Percentiles rank a stretch among this genome's conserved stretches.
phyloP scores from a whole-genome alignment of 2,113 vertebrate species.

The Beaufortia kweichowensis region DNA sequence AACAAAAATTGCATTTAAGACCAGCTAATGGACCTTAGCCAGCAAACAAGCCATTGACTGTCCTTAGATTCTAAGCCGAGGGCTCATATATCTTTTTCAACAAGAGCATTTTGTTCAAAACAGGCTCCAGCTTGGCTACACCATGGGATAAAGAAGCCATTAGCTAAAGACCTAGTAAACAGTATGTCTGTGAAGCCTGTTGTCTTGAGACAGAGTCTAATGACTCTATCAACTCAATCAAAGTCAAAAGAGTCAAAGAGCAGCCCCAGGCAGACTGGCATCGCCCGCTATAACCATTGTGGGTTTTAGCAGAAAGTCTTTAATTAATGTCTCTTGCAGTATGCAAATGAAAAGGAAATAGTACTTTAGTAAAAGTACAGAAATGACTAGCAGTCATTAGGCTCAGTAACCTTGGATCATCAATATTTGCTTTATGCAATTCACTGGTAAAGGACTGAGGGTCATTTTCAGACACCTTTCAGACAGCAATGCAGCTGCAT shows the following conservation, averaged over 20 bases:
- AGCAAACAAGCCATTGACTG: slow-evolving; percentile 17
- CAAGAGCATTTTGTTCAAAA: slow-evolving; percentile 5
- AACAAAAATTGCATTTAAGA: slow-evolving; percentile 1
- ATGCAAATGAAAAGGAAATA: background rate
- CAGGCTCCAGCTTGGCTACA: background rate
- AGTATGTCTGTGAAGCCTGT: background rate
- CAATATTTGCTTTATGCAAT: slow-evolving; percentile 51
- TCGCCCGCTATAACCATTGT: background rate
- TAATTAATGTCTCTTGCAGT: slow-evolving; percentile 21
- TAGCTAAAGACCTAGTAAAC: slow-evolving; percentile 21
- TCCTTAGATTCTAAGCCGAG: background rate
- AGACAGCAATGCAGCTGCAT: slow-evolving; percentile 38
- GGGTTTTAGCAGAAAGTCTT: slow-evolving; percentile 19
- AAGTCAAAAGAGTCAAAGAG: slow-evolving; percentile 13
- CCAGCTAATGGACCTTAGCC: slow-evolving; percentile 11
- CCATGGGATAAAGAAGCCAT: slow-evolving; percentile 14
- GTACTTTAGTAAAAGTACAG: background rate
- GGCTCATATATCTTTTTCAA: background rate
- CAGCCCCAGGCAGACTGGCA: background rate
- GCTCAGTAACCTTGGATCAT: slow-evolving; percentile 58
- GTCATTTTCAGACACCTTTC: slow-evolving; percentile 63
- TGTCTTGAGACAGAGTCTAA: slow-evolving; percentile 6
- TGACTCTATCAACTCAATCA: background rate
- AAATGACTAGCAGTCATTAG: slow-evolving; percentile 62
- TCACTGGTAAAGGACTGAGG: slow-evolving; percentile 45